These are phyloP conservation scores for Paracanthobrama guichenoti DNA, from an alignment of 2,113 vertebrate species.

Conservation along the genomic window DNA sequence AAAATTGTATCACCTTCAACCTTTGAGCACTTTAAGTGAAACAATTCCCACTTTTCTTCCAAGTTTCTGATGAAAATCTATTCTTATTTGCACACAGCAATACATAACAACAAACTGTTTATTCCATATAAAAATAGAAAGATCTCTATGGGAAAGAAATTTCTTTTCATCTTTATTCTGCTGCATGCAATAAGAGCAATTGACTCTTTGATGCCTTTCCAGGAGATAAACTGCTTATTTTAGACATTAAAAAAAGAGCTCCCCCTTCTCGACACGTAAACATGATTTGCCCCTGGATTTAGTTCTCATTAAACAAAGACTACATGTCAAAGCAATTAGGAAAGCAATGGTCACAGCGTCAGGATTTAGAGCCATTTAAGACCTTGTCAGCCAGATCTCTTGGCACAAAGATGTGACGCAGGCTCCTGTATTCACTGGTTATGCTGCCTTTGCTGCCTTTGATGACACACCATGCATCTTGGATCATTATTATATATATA, in stretches of 20 bases:
- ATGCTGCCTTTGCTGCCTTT: slow-evolving; percentile 15
- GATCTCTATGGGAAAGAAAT: slow-evolving; percentile 49
- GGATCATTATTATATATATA: slow-evolving; percentile 12
- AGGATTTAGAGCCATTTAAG: slow-evolving; percentile 50
- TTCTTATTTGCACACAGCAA: neutral
- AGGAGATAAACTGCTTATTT: slow-evolving; percentile 64
- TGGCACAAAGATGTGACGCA: neutral
- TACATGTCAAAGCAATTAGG: slow-evolving; percentile 65
- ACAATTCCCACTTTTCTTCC: neutral
- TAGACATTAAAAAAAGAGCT: slow-evolving; percentile 26
- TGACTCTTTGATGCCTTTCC: slow-evolving; percentile 56
- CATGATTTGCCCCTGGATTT: slow-evolving; percentile 53
- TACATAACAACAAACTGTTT: slow-evolving; percentile 1
- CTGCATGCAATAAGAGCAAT: slow-evolving; percentile 50
- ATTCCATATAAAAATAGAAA: slow-evolving; percentile 18
- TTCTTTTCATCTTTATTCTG: slow-evolving; percentile 54
- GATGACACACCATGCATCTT: slow-evolving; percentile 19
- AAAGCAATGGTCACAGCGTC: slow-evolving; percentile 47
- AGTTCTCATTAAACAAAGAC: slow-evolving; percentile 58
- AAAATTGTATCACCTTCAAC: neutral
- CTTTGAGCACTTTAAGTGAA: neutral
- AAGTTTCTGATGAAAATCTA: neutral
- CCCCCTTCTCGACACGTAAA: slow-evolving; percentile 54
- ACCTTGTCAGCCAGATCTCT: slow-evolving; percentile 58
- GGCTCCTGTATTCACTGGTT: neutral